Evolutionary conservation across 2,113 vertebrate species (phyloP), one percentile per base, ranked within the genome.

Genomic region (Ceyx margarethae): DNA sequence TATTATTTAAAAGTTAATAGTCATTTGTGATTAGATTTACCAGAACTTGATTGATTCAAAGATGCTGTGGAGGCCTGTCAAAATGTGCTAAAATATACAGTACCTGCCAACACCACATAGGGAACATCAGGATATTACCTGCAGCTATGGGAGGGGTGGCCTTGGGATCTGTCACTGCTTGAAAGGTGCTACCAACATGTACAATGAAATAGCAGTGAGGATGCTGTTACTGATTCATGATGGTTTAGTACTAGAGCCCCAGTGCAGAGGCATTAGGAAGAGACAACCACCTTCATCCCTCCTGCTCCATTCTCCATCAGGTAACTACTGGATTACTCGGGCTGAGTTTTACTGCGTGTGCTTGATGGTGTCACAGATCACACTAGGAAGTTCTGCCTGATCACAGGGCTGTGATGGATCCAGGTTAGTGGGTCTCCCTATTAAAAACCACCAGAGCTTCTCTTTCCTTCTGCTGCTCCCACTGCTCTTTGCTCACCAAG

Each of bases 51-150:
- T 84, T 97, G 94, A 95, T 85, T 95, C 73, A 87, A 57, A 85
- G 68, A 79, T 80, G 71, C 85, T 87, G 48, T 89, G 85, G 81
- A 93, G 81, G 43, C 84, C 69, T 94, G 92, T 96, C 84, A 95
- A 76, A 95, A 96, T 78, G 93, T 96, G 95, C 71, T 96, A 96
- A 97, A 96, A 93, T 93, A 95, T 94, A 91, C 87, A 85, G 69
- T 73, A 93, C 35, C 82, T 97, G 91, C 80, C 93, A 96, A 94
- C 88, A 95, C 93, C 75, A 76, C 78, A 68, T 26, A 67, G 65
- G 45, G 62, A 95, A 91, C 85, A 93, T 93, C 79, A 93, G 76
- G 89, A 94, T 93, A 76, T 93, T 91, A 97, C 92, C 93, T 95
- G 95, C 60, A 95, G 91, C 91, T 81, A 85, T 28, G 43, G 67